Base-by-base conservation (phyloP, 2,888 invertebrate genomes). In the Spisula subtruncata region DNA sequence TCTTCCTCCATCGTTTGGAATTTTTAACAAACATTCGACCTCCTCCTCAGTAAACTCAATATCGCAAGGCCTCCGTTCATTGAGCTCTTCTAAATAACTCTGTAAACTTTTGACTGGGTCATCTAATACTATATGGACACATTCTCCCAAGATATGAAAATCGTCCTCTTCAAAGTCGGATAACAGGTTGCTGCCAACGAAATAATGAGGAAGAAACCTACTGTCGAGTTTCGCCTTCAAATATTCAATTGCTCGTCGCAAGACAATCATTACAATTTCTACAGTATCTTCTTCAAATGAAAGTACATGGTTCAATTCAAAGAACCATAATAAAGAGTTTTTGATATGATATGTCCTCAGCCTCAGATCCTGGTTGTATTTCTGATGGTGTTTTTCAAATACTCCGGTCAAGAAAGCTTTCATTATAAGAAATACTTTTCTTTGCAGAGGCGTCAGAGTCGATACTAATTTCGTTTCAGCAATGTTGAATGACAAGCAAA, bases 331-430 rank as follows among this genome's bases (percentile, higher is more conserved):
- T 14, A 93, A 35, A 16, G 90, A 87, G 5, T 91, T 92, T 86
- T 93, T 93, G 83, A 93, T 83, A 66, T 93, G 93, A 54, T 92
- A 93, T 0, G 91, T 92, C n/a, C 89, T 93, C 16, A 93, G 48
- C 48, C 80, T 90, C 0, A 86, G 51, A 20, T 85, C 84, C 16
- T 1, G 16, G 14, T 41, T 25, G 14, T 56, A n/a, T 32, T 56
- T 54, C 32, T 0, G 32, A 35, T 85, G 82, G 0, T n/a, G 54
- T 18, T 75, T 85, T 81, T 29, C 85, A 46, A 93, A 60, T 16
- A 84, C 56, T 14, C 89, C 81, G 83, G 89, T 93, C 16, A 90
- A 66, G n/a, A 87, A 86, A 0, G 92, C 89, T 84, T 93, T 92
- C 1, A 92, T 54, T 18, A 90, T 80, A 32, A 93, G 75, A 29